Percentiles rank a stretch among this genome's conserved stretches.
phyloP scores from a whole-genome alignment of 2,113 vertebrate species.

The Scortum barcoo region DNA sequence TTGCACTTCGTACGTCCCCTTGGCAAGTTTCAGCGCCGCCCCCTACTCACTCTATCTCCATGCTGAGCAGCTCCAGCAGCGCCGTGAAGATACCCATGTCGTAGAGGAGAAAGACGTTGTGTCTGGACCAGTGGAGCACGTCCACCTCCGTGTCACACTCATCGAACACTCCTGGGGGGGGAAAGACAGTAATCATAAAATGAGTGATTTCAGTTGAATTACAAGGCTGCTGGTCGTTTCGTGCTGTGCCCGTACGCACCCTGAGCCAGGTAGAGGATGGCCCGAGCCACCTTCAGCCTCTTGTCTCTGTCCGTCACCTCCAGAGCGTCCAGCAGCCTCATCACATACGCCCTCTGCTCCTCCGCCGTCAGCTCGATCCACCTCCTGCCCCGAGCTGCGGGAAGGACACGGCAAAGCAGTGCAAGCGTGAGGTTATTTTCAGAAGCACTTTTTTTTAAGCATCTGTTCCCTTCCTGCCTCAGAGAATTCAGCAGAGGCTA shows the following conservation, averaged over 20 bases:
- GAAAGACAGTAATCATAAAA: background rate
- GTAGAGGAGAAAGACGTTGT: conserved; percentile 96
- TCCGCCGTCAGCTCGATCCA: conserved; percentile 89
- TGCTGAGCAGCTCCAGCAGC: conserved; percentile 96
- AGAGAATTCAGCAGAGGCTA: background rate
- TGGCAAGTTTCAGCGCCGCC: background rate
- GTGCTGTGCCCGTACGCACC: conserved; percentile 81
- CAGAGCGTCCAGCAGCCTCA: conserved; percentile 93
- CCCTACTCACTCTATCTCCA: conserved; percentile 95
- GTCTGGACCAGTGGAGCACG: conserved; percentile 92
- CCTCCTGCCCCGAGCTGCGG: conserved; percentile 84
- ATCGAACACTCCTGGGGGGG: conserved; percentile 89
- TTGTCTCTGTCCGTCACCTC: conserved; percentile 94
- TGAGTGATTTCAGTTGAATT: background rate
- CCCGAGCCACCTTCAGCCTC: conserved; percentile 90
- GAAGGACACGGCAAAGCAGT: background rate
- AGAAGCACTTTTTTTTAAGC: background rate
- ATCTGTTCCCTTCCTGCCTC: background rate
- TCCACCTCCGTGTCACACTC: conserved; percentile 92
- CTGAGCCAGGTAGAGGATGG: conserved; percentile 96
- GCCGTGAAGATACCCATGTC: conserved; percentile 95
- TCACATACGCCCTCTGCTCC: conserved; percentile 91
- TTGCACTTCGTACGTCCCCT: too few species aligned
- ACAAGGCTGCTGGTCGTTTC: background rate
- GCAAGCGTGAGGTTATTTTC: conserved; percentile 4